phyloP scores from a whole-genome alignment of 2,797 vertebrate genomes.

The Acipenser transmontanus region DNA sequence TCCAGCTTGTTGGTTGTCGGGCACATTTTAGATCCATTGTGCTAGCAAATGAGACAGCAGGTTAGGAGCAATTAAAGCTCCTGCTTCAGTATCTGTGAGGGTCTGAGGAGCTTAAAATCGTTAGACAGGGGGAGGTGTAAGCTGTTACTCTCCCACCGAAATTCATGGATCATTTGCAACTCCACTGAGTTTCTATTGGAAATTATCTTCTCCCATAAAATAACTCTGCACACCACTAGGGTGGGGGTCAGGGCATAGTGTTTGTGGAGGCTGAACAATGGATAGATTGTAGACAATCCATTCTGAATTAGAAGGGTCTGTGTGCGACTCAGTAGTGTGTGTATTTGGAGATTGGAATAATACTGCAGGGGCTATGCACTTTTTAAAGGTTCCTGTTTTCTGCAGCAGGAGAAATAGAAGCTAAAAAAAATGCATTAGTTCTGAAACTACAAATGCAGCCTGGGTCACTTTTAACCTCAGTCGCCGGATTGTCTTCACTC shows the following conservation, averaged over 20 bases:
- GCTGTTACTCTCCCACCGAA: constrained; percentile 35
- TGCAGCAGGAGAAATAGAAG: no score
- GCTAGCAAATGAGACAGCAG: no score
- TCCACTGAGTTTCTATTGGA: constrained; percentile 55
- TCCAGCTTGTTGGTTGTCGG: constrained; percentile 26
- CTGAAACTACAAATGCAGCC: no score
- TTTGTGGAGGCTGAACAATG: constrained; percentile 42
- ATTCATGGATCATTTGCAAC: constrained; percentile 60
- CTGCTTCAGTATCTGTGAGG: constrained; percentile 4
- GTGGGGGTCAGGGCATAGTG: constrained; percentile 34
- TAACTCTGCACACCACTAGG: not conserved
- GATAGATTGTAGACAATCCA: constrained; percentile 52
- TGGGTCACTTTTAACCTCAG: constrained; percentile 26
- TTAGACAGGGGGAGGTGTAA: not conserved
- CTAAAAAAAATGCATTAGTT: no score
- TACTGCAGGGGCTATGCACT: no score
- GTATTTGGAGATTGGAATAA: no score
- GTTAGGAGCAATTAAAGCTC: not conserved
- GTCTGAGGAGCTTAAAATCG: not conserved
- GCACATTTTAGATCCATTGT: constrained; percentile 22
- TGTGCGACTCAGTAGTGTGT: no score
- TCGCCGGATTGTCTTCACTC: constrained; percentile 31
- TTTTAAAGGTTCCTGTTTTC: no score
- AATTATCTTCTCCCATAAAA: constrained; percentile 15
- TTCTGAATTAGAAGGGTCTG: constrained; percentile 53